Evolutionary conservation across 2,113 vertebrate genomes (phyloP).

Genomic region (Burhinus bistriatus): DNA sequence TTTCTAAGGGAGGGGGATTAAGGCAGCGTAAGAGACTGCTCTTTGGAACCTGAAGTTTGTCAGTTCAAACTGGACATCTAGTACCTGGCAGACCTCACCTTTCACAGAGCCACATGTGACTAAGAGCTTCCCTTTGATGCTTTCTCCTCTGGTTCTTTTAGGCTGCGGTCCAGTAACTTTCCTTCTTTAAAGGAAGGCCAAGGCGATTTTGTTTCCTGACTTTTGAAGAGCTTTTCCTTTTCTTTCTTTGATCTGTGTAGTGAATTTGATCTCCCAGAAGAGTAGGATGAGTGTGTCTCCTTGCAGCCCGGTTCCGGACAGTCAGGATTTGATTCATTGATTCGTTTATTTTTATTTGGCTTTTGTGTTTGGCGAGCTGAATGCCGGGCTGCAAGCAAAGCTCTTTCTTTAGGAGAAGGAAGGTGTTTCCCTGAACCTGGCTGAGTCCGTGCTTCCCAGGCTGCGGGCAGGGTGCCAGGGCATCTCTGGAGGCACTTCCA

Average conservation of each 20-base stretch:
- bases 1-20: not conserved
- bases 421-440: slow-evolving; percentile 10
- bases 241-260: slow-evolving; percentile 59
- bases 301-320: not conserved
- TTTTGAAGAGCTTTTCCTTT: slow-evolving; percentile 66
- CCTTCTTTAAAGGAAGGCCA: slow-evolving; percentile 65
- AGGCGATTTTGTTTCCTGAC: slow-evolving; percentile 63
- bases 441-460: not conserved
- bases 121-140: slow-evolving; percentile 34
- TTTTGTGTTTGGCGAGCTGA: slow-evolving; percentile 8
- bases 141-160: slow-evolving; percentile 52
- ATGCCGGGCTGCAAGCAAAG: not conserved
- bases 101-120: not conserved
- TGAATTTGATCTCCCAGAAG: slow-evolving; percentile 65
- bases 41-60: not conserved
- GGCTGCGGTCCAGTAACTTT: slow-evolving; percentile 64
- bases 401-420: not conserved
- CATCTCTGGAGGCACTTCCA: not conserved
- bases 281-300: slow-evolving; percentile 43
- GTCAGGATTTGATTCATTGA: slow-evolving; percentile 50
- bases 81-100: slow-evolving; percentile 50
- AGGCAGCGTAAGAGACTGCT: not conserved
- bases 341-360: slow-evolving; percentile 45
- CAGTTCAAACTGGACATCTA: not conserved
- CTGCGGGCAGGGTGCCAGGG: not conserved